Conservation (phyloP, 2,888 invertebrate species). For the Meliscaeva auricollis region DNA sequence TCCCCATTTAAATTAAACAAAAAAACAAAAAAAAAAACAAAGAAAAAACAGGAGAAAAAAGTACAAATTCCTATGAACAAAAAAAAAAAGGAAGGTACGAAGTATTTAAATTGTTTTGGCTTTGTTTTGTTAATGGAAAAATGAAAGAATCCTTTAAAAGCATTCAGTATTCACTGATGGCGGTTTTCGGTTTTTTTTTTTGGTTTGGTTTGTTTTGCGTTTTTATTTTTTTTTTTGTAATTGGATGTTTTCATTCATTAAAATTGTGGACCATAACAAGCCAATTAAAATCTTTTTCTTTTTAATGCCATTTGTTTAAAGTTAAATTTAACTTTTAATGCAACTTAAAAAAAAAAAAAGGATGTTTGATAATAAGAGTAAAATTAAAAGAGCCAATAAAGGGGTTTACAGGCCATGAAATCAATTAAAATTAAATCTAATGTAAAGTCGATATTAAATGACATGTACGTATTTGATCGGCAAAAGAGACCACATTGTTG, state of each 20-base stretch:
- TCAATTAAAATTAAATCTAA: too few relatives aligned
- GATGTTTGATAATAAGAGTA: background rate
- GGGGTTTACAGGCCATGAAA: too few relatives aligned
- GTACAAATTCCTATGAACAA: background rate
- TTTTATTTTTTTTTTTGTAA: background rate
- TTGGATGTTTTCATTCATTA: background rate
- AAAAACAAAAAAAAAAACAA: background rate
- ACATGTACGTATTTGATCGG: too few relatives aligned
- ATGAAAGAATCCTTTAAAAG: constrained; percentile 23
- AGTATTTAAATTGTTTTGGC: constrained; percentile 17
- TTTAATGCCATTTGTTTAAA: too few relatives aligned
- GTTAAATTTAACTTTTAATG: too few relatives aligned
- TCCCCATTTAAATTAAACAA: background rate
- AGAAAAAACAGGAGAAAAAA: too few relatives aligned
- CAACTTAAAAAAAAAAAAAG: too few relatives aligned
- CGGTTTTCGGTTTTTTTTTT: background rate
- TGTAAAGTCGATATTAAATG: too few relatives aligned
- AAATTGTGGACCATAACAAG: too few relatives aligned
- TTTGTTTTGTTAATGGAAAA: constrained; percentile 22
- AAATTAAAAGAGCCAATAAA: too few relatives aligned
- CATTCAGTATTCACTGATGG: constrained; percentile 3
- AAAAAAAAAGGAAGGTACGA: background rate
- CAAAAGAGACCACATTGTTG: too few relatives aligned
- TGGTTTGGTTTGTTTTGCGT: background rate
- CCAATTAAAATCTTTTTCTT: too few relatives aligned